Evolutionary conservation across 2,888 invertebrate species (phyloP).

Genomic region (Iselma pallidipennis): DNA sequence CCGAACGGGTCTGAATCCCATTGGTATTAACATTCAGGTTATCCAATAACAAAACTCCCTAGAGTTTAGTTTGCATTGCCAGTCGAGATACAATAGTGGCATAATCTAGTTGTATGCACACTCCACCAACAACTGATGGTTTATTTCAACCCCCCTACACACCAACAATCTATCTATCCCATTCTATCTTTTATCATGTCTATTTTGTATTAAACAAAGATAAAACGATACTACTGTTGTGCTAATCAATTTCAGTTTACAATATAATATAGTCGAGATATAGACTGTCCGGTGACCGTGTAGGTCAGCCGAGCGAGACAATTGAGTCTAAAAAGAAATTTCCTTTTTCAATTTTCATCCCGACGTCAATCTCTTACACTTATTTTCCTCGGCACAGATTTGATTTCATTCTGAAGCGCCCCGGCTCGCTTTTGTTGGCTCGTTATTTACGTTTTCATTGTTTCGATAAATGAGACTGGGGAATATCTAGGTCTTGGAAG

Average conservation of each 20-base stretch:
- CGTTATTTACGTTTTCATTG: slow-evolving; percentile 54
- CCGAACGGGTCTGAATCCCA: slow-evolving; percentile 34
- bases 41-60: slow-evolving; percentile 46
- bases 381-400: slow-evolving; percentile 57
- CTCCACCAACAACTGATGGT: slow-evolving; percentile 14
- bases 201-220: slow-evolving; percentile 7
- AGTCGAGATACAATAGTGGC: slow-evolving; percentile 45
- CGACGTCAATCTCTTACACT: slow-evolving; percentile 57
- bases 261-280: slow-evolving; percentile 3
- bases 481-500: slow-evolving; percentile 36
- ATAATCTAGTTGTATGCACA: slow-evolving; percentile 47
- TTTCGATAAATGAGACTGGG: slow-evolving; percentile 54
- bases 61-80: slow-evolving; percentile 47
- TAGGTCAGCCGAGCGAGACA: slow-evolving; percentile 53
- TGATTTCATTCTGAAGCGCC: slow-evolving; percentile 53
- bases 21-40: slow-evolving; percentile 45
- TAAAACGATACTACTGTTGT: slow-evolving; percentile 1
- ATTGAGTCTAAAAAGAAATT: slow-evolving; percentile 59
- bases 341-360: slow-evolving; percentile 59
- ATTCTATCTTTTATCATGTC: background rate
- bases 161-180: background rate
- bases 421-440: slow-evolving; percentile 48
- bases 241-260: slow-evolving; percentile 21
- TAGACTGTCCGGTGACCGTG: slow-evolving; percentile 45
- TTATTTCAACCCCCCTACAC: background rate